phyloP scores from a whole-genome alignment of 2,888 invertebrate species.

The Aphidius colemani region DNA sequence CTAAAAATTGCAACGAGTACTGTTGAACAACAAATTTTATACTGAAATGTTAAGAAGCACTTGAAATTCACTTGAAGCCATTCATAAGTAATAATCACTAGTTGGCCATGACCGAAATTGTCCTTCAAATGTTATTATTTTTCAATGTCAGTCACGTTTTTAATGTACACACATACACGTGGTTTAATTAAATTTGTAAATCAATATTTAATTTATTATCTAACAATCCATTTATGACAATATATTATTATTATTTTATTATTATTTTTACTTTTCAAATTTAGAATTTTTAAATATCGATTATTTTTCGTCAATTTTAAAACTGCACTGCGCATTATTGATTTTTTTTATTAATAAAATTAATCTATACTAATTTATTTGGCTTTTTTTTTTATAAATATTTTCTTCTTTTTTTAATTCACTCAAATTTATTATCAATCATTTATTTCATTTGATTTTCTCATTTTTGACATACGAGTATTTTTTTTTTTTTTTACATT shows the following conservation, averaged over 20 bases:
- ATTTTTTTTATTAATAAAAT: no score
- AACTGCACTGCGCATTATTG: no score
- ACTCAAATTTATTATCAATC: background rate
- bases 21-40: slow-evolving; percentile 12
- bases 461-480: slow-evolving; percentile 17
- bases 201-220: no score
- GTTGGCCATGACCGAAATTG: slow-evolving; percentile 12
- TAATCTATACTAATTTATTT: no score
- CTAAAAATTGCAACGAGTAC: slow-evolving; percentile 5
- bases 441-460: background rate
- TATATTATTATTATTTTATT: no score
- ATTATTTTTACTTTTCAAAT: no score
- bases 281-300: no score
- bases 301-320: no score
- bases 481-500: slow-evolving; percentile 17
- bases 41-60: slow-evolving; percentile 13
- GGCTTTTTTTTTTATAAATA: background rate
- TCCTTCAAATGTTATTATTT: slow-evolving; percentile 1
- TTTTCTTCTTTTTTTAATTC: background rate
- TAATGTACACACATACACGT: background rate
- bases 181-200: background rate
- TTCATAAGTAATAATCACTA: slow-evolving; percentile 14
- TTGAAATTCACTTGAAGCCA: slow-evolving; percentile 13
- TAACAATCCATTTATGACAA: no score
- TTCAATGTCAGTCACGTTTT: slow-evolving; percentile 4